These are phyloP conservation scores for Laterallus jamaicensis DNA, from an alignment of 2,113 vertebrate genomes.

Conservation along the genomic window DNA sequence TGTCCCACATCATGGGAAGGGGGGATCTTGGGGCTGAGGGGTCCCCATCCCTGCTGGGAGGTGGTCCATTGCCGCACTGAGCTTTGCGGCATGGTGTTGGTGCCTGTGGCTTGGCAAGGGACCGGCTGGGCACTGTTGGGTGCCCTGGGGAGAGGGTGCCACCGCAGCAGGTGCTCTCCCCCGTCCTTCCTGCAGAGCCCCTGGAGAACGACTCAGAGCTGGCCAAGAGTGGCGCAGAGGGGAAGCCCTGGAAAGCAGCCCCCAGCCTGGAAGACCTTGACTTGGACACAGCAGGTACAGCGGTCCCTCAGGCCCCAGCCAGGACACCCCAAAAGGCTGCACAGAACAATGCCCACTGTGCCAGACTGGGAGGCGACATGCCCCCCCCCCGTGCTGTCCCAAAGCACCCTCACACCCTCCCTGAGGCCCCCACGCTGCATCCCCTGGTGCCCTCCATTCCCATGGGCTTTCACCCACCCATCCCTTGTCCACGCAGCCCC, in stretches of 20 bases:
- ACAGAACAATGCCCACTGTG: rapidly evolving
- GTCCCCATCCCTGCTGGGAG: neutral
- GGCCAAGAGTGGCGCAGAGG: rapidly evolving
- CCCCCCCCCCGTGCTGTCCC: rapidly evolving
- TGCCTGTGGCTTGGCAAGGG: neutral
- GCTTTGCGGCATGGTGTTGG: neutral
- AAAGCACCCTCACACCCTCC: neutral
- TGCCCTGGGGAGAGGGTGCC: neutral
- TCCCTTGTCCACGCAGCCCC: neutral
- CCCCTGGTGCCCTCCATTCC: neutral
- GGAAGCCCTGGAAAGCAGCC: neutral
- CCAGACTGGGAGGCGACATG: neutral
- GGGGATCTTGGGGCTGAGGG: neutral
- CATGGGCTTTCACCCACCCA: rapidly evolving
- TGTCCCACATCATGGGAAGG: rapidly evolving
- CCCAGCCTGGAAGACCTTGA: neutral
- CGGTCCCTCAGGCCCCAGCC: rapidly evolving
- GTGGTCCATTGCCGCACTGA: rapidly evolving
- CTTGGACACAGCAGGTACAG: neutral
- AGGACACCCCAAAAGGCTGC: neutral
- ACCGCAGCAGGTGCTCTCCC: rapidly evolving
- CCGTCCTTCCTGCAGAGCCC: neutral
- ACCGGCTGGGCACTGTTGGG: neutral
- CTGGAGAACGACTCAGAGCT: neutral
- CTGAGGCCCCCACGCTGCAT: rapidly evolving